A percentile compares a stretch with the other conserved stretches of the same genome.
Evolutionary conservation across 2,113 vertebrate species (phyloP).

Genomic region (Rhodinocichla rosea): DNA sequence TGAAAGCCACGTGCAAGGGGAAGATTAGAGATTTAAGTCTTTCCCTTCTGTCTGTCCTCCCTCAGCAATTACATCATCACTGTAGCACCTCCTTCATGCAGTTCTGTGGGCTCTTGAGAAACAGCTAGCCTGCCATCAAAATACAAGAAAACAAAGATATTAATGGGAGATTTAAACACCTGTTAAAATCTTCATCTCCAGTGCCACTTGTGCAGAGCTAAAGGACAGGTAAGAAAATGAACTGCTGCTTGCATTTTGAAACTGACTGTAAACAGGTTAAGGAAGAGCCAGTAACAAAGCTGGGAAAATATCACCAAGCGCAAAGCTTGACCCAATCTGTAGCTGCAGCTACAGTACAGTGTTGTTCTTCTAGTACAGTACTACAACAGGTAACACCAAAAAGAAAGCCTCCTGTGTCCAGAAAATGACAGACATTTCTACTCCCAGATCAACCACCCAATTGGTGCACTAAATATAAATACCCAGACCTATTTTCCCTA

Average conservation of each 20-base stretch:
- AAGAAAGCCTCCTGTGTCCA: neutral
- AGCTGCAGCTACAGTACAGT: neutral
- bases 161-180: neutral
- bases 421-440: neutral
- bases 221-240: neutral
- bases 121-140: neutral
- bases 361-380: neutral
- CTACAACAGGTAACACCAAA: neutral
- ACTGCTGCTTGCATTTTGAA: neutral
- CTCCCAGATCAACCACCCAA: neutral
- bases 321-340: neutral
- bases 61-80: neutral
- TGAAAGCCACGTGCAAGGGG: constrained; percentile 23
- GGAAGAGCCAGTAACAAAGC: neutral
- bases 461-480: neutral
- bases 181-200: neutral
- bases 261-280: neutral
- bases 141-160: neutral
- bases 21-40: constrained; percentile 28
- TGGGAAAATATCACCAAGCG: neutral
- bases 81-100: neutral
- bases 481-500: neutral
- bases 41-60: neutral
- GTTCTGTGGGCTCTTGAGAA: neutral
- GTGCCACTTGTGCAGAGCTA: neutral